Evolutionary conservation across 2,888 invertebrate species (phyloP).

Genomic region (Anticlea derivata): DNA sequence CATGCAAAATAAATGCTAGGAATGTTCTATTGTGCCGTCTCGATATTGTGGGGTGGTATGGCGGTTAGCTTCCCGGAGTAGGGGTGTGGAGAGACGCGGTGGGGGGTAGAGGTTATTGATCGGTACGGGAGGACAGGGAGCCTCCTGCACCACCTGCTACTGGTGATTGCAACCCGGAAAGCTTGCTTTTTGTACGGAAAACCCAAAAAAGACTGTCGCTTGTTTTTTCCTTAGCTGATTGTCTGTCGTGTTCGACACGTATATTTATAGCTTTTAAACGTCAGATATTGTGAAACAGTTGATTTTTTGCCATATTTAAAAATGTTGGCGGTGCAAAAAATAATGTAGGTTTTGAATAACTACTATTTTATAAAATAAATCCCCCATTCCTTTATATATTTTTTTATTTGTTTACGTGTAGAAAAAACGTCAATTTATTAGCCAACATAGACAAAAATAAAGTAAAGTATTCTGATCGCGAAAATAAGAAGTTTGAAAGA

Average conservation of each 20-base stretch:
- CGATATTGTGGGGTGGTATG: slow-evolving; percentile 27
- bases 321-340: no score
- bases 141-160: slow-evolving; percentile 63
- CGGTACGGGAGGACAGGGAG: slow-evolving; percentile 45
- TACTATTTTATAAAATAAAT: no score
- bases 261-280: background rate
- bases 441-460: no score
- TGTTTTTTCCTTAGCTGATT: slow-evolving; percentile 1
- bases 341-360: no score
- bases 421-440: no score
- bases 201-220: slow-evolving; percentile 12
- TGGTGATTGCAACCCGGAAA: slow-evolving; percentile 55
- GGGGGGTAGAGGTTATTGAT: slow-evolving; percentile 60
- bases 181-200: slow-evolving; percentile 42
- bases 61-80: slow-evolving; percentile 24
- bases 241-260: background rate
- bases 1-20: slow-evolving; percentile 12
- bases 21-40: slow-evolving; percentile 16
- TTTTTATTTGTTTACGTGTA: no score
- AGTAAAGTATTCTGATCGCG: no score
- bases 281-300: background rate
- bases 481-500: no score
- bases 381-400: no score
- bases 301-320: no score
- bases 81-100: slow-evolving; percentile 35